Conservation (phyloP, 1,140 invertebrate genomes). For the Lepeophtheirus salmonis region DNA sequence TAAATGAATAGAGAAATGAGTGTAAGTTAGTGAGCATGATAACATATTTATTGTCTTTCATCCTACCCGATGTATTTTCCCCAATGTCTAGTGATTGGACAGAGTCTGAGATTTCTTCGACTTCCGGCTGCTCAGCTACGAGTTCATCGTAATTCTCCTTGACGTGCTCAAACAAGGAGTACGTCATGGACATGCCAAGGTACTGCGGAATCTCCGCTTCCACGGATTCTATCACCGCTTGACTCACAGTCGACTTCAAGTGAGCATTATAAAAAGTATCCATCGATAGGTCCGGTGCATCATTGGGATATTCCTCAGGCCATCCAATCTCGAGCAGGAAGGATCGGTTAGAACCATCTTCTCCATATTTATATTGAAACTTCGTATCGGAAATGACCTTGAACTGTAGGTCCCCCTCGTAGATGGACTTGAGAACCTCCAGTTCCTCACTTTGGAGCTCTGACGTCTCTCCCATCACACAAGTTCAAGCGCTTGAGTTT, state of each 20-base stretch:
- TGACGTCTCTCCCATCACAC: not conserved
- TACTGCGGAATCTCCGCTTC: conserved; percentile 52
- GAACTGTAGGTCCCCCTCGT: conserved; percentile 73
- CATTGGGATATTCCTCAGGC: conserved; percentile 62
- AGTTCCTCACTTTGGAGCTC: conserved; percentile 66
- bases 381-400: conserved; percentile 52
- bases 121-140: conserved; percentile 45
- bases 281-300: conserved; percentile 58
- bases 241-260: conserved; percentile 43
- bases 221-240: conserved; percentile 38
- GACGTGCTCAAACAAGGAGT: conserved; percentile 73
- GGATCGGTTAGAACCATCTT: conserved; percentile 53
- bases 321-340: conserved; percentile 72
- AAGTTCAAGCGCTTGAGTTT: too few species aligned
- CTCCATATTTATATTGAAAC: conserved; percentile 82
- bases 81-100: too few species aligned
- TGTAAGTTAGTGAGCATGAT: not conserved
- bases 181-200: conserved; percentile 78
- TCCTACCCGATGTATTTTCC: not conserved
- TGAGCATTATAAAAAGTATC: conserved; percentile 85
- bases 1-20: not conserved
- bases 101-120: conserved; percentile 19
- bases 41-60: not conserved
- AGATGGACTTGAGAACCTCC: conserved; percentile 77
- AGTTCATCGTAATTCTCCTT: conserved; percentile 59